Conservation (phyloP, 2,113 vertebrate genomes). For the Propithecus coquereli region DNA sequence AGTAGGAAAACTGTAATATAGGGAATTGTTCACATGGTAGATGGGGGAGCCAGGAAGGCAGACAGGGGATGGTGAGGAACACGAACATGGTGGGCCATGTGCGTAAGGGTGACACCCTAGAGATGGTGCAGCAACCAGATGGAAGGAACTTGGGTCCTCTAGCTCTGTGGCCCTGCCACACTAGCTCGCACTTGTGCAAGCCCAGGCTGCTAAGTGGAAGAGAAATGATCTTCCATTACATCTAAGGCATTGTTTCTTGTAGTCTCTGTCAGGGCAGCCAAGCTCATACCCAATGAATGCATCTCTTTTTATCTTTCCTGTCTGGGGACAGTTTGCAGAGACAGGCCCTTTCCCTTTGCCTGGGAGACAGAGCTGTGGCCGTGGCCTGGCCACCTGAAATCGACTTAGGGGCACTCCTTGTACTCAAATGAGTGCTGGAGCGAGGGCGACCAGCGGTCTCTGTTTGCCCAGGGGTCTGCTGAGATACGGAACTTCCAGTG, state of each 20-base stretch:
- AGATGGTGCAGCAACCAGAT: background rate
- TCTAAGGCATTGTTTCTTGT: background rate
- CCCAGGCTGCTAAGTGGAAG: background rate
- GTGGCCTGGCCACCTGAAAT: background rate
- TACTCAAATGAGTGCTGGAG: background rate
- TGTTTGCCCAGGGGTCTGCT: background rate
- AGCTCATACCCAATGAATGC: background rate
- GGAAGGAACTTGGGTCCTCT: background rate
- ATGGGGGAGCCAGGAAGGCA: background rate
- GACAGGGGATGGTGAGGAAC: background rate
- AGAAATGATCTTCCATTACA: background rate
- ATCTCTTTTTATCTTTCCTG: background rate
- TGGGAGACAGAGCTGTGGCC: background rate
- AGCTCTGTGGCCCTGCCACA: background rate
- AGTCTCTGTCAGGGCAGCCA: background rate
- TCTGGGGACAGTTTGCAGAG: background rate
- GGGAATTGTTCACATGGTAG: background rate
- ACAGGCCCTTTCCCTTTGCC: background rate
- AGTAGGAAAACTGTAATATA: background rate
- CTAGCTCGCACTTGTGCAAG: background rate
- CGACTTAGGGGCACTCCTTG: background rate
- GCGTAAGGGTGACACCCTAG: background rate
- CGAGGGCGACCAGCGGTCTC: background rate
- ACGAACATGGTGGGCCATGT: accelerated
- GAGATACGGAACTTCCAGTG: background rate